These are phyloP conservation scores for Atractosteus spatula DNA, from an alignment of 2,113 vertebrate genomes.

Conservation along the genomic window DNA sequence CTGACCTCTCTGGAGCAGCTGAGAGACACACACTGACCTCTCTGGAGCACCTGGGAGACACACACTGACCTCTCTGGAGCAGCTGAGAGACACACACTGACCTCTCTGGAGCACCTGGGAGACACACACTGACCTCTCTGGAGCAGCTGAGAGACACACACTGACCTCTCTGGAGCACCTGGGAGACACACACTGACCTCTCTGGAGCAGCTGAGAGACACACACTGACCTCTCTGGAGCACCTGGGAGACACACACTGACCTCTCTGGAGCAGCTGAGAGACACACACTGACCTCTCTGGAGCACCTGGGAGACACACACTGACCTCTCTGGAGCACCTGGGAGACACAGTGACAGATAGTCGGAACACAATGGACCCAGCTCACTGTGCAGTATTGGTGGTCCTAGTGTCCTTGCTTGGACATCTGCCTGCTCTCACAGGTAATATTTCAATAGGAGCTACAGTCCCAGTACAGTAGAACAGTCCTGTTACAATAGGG, in stretches of 20 bases:
- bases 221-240: neutral
- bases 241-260: too few relatives aligned
- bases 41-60: neutral
- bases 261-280: neutral
- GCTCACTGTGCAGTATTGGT: neutral
- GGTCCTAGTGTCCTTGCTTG: conserved; percentile 4
- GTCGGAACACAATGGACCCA: neutral
- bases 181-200: neutral
- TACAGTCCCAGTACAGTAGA: too few relatives aligned
- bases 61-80: neutral
- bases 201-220: neutral
- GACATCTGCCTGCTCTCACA: conserved; percentile 5
- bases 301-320: neutral
- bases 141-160: too few relatives aligned
- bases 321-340: neutral
- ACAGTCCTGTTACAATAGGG: too few relatives aligned
- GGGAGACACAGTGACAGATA: neutral
- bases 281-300: neutral
- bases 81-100: too few relatives aligned
- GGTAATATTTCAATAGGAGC: neutral
- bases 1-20: too few relatives aligned
- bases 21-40: too few relatives aligned
- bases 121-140: too few relatives aligned
- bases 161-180: too few relatives aligned
- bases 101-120: neutral